Conservation (phyloP, 2,888 invertebrate species). For the Augochlorella aurata region DNA sequence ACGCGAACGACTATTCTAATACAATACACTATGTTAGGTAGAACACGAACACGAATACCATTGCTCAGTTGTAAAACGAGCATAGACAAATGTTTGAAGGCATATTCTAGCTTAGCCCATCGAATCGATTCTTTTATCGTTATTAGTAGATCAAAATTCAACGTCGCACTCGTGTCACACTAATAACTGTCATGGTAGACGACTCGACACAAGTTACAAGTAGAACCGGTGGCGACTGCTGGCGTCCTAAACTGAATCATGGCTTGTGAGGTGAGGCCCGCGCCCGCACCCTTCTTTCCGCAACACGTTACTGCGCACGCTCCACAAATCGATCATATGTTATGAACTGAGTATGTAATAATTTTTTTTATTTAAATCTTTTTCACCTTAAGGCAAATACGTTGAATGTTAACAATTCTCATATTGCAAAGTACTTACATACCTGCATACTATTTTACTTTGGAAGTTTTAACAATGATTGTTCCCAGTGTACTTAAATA, state of each 20-base stretch:
- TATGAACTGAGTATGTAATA: conserved; percentile 26
- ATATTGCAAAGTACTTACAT: neutral
- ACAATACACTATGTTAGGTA: neutral
- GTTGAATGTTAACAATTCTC: neutral
- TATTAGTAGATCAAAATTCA: conserved; percentile 44
- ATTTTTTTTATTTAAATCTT: conserved; percentile 9
- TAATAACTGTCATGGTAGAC: conserved; percentile 73
- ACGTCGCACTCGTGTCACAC: conserved; percentile 63
- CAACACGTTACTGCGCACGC: conserved; percentile 51
- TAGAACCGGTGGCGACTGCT: conserved; percentile 65
- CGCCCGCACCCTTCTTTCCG: conserved; percentile 63
- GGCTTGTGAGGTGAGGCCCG: conserved; percentile 2
- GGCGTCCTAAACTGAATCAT: conserved; percentile 58
- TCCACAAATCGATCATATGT: conserved; percentile 36
- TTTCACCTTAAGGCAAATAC: neutral
- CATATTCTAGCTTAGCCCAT: conserved; percentile 31
- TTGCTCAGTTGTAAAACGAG: conserved; percentile 5
- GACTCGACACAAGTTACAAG: conserved; percentile 86
- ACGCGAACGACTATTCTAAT: conserved; percentile 28
- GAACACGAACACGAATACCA: conserved; percentile 12
- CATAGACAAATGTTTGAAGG: neutral
- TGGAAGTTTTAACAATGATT: neutral
- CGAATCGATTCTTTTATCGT: conserved; percentile 24
- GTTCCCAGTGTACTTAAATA: neutral
- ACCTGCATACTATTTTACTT: neutral